phyloP scores from a whole-genome alignment of 2,113 vertebrate species.

The Ammodytes dubius region DNA sequence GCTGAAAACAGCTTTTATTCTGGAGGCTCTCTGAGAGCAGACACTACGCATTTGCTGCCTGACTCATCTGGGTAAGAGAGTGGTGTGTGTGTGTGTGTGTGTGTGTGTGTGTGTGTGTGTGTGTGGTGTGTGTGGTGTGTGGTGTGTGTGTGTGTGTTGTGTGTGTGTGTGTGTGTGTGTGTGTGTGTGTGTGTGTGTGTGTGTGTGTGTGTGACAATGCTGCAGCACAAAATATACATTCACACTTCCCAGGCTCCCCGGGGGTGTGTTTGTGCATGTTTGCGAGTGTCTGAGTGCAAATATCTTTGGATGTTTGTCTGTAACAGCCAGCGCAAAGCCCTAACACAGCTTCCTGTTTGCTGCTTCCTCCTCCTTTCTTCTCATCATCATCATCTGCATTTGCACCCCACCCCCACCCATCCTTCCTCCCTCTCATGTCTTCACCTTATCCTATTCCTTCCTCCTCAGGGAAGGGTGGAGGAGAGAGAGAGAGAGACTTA shows the following conservation, averaged over 20 bases:
- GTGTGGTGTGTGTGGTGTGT: background rate
- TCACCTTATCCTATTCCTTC: conserved; percentile 51
- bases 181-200: background rate
- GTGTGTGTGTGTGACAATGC: conserved; percentile 10
- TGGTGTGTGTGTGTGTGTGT: conserved; percentile 19
- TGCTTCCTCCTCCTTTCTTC: conserved; percentile 33
- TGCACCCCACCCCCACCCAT: conserved; percentile 40
- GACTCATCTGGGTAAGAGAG: conserved; percentile 49
- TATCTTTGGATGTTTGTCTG: conserved; percentile 53
- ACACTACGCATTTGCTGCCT: conserved; percentile 63
- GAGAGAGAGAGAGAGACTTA: conserved; percentile 11
- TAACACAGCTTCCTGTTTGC: conserved; percentile 34
- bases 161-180: background rate
- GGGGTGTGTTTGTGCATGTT: conserved; percentile 40
- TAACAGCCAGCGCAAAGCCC: conserved; percentile 45
- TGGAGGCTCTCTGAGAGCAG: conserved; percentile 40
- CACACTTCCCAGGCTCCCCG: conserved; percentile 33
- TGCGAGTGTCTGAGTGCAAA: conserved; percentile 37
- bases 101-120: conserved; percentile 21
- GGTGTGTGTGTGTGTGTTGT: background rate
- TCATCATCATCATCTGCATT: conserved; percentile 41
- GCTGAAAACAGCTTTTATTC: conserved; percentile 67
- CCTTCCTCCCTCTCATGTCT: background rate
- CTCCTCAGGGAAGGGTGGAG: conserved; percentile 46
- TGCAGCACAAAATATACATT: conserved; percentile 35